Percentiles rank a stretch among this genome's conserved stretches.
Conservation (phyloP, 2,113 vertebrate species). For the Myocastor coypus region DNA sequence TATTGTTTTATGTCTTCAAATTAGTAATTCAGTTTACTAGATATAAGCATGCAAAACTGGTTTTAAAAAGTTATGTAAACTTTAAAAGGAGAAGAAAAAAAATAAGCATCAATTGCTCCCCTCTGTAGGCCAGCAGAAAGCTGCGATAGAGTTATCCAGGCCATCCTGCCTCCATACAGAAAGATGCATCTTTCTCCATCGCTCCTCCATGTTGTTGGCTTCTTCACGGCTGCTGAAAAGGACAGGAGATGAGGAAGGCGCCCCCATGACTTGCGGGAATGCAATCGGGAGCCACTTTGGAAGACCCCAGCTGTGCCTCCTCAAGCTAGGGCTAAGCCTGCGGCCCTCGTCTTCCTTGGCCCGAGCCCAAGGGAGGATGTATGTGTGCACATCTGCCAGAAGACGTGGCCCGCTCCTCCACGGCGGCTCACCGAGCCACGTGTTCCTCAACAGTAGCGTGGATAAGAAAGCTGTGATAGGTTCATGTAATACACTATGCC, state of each 20-base stretch:
- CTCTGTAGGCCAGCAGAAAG: too few relatives aligned
- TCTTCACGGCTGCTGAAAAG: neutral
- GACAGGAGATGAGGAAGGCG: neutral
- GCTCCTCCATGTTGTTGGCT: too few relatives aligned
- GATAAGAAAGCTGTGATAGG: neutral
- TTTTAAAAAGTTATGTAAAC: too few relatives aligned
- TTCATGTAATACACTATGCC: neutral
- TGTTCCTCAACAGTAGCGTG: neutral
- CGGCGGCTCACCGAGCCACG: neutral
- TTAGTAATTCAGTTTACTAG: too few relatives aligned
- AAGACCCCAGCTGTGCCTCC: conserved; percentile 3
- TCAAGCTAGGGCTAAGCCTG: neutral
- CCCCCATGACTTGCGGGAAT: neutral
- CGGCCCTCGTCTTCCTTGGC: neutral
- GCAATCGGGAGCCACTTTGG: neutral
- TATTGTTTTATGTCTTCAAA: too few relatives aligned
- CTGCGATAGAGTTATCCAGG: too few relatives aligned
- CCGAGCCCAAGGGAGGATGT: neutral
- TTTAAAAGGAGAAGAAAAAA: too few relatives aligned
- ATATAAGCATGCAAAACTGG: too few relatives aligned
- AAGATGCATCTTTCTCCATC: too few relatives aligned
- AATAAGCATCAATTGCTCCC: too few relatives aligned
- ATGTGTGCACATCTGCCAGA: neutral
- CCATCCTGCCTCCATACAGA: too few relatives aligned
- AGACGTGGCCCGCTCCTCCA: neutral